A percentile compares a stretch with the other conserved stretches of the same genome.
Evolutionary conservation across 2,888 invertebrate genomes (phyloP).

Genomic region (Poecilobothrus nobilitatus): DNA sequence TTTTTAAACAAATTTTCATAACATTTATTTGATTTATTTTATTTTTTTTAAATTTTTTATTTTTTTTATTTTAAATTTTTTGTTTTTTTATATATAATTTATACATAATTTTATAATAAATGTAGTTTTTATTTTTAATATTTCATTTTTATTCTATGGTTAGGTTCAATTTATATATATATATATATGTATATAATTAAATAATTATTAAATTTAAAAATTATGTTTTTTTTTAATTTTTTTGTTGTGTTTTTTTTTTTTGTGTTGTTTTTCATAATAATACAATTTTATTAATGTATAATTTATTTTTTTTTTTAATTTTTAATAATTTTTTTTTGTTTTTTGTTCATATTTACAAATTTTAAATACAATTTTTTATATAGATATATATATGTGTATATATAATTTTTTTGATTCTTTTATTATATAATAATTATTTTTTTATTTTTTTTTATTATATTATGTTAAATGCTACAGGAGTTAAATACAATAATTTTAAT

Average conservation of each 20-base stretch:
- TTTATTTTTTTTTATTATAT: no score
- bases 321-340: no score
- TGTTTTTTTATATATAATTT: no score
- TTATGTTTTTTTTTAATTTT: background rate
- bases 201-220: background rate
- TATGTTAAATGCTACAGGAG: no score
- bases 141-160: background rate
- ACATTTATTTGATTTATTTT: background rate
- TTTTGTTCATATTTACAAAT: no score
- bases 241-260: background rate
- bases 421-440: no score
- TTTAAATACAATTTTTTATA: no score
- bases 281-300: background rate
- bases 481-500: background rate
- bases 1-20: conserved; percentile 6
- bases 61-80: background rate
- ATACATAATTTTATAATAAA: no score
- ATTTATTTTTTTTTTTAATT: background rate
- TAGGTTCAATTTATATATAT: background rate
- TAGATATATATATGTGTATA: no score
- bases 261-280: background rate
- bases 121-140: no score
- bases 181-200: background rate
- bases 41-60: background rate
- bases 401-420: no score